Evolutionary conservation across 2,113 vertebrate species (phyloP).

Genomic region (Pseudopodoces humilis): DNA sequence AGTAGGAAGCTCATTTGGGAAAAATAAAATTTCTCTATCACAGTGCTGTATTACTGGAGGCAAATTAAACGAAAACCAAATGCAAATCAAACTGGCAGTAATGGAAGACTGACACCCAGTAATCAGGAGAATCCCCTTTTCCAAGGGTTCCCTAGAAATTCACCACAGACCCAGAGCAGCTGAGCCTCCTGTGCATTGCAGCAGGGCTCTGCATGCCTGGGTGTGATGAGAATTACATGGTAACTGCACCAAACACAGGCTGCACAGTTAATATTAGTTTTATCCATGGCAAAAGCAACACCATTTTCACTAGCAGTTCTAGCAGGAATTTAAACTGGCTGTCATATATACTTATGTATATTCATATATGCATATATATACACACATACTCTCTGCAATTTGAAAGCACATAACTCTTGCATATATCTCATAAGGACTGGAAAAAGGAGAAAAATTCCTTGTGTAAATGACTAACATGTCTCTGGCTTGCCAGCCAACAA

Average conservation of each 20-base stretch:
- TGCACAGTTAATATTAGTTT: background rate
- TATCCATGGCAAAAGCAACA: background rate
- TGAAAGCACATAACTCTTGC: background rate
- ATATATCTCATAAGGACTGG: background rate
- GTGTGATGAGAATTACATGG: background rate
- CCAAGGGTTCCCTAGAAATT: background rate
- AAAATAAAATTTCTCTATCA: background rate
- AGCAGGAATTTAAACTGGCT: background rate
- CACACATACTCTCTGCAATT: background rate
- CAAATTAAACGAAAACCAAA: background rate
- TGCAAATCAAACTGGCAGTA: background rate
- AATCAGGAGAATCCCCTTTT: background rate
- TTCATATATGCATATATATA: background rate
- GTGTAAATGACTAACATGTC: background rate
- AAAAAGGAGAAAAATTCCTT: background rate
- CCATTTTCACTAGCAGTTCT: background rate
- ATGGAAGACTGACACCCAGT: background rate
- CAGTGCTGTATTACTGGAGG: background rate
- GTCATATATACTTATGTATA: no score
- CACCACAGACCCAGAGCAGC: background rate
- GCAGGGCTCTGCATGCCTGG: background rate
- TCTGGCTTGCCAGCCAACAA: background rate
- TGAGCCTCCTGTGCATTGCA: background rate
- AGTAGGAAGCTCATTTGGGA: background rate
- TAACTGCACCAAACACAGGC: background rate